These are phyloP conservation scores for Eilema sororculum DNA, from an alignment of 2,888 invertebrate genomes.

Conservation along the genomic window DNA sequence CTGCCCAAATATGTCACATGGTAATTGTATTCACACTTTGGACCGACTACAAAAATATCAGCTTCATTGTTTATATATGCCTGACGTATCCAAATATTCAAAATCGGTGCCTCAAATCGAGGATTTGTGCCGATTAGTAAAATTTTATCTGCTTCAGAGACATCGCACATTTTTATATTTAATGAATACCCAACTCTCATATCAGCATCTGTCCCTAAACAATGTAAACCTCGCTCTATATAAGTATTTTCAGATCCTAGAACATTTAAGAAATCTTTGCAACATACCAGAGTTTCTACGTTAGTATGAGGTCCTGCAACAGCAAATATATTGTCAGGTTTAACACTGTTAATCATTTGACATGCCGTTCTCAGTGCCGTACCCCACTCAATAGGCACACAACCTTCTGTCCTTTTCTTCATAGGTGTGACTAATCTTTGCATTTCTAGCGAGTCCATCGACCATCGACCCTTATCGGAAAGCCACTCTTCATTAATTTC, in stretches of 20 bases:
- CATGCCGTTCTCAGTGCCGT: constrained; percentile 92
- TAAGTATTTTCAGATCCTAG: constrained; percentile 74
- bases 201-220: constrained; percentile 60
- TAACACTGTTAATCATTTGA: constrained; percentile 87
- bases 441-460: constrained; percentile 97
- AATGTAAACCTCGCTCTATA: constrained; percentile 65
- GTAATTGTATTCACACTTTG: constrained; percentile 96
- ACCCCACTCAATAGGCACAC: constrained; percentile 96
- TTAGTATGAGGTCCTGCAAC: constrained; percentile 77
- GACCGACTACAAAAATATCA: constrained; percentile 94
- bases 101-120: constrained; percentile 97
- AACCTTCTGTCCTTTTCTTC: constrained; percentile 90
- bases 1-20: constrained; percentile 69
- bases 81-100: constrained; percentile 98
- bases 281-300: constrained; percentile 75
- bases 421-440: constrained; percentile 98
- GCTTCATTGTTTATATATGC: constrained; percentile 96
- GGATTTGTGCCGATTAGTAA: constrained; percentile 98
- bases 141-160: constrained; percentile 92
- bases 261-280: constrained; percentile 77
- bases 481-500: constrained; percentile 98
- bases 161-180: constrained; percentile 91
- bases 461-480: constrained; percentile 98
- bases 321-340: constrained; percentile 84
- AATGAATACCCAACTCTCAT: constrained; percentile 74